Evolutionary conservation across 1,140 invertebrate species (phyloP), one percentile per base, ranked within the genome.

Genomic region (Drosophila baimaii): DNA sequence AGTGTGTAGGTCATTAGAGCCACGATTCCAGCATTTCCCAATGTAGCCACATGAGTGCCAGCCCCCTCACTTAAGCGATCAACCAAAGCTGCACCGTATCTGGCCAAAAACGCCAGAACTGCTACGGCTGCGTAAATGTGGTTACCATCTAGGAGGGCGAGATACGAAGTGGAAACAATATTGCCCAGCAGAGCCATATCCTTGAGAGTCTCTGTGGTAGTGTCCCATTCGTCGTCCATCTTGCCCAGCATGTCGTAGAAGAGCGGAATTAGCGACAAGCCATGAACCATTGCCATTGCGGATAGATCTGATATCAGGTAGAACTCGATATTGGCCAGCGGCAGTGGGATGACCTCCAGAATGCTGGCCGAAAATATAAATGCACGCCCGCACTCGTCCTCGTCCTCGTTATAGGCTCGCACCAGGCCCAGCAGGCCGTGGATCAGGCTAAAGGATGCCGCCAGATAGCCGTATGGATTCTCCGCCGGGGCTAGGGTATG

Each of bases 141-240:
- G 10, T 88, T 81, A 0, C 52, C 65, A 12, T 79, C 78, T 0
- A 77, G 33, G 1, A 71, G 7, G 6, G 72, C 76, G 31, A 85
- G 39, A 23, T 75, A 84, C 6, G 51, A n/a, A 7, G 72, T 56
- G 2, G 89, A 90, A 0, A 25, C 54, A 27, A 90, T 77, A 52
- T 89, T 89, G 5, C 52, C 76, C 17, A 89, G n/a, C 15, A 91
- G 33, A 2, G 83, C 73, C 0, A 91, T 1, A 55, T 90, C 88
- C 62, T 81, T 90, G 0, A 89, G 61, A 9, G 51, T 66, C 4
- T 75, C 68, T 5, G 66, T 81, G n/a, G 63, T 44, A 3, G 29
- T 33, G 41, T 77, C 79, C 35, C 44, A 73, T 1, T 86, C 88
- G 13, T 81, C 78, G 13, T 51, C 55, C 25, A 88, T 7, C 31